phyloP scores from a whole-genome alignment of 2,113 vertebrate genomes.

The Ibidorhyncha struthersii region DNA sequence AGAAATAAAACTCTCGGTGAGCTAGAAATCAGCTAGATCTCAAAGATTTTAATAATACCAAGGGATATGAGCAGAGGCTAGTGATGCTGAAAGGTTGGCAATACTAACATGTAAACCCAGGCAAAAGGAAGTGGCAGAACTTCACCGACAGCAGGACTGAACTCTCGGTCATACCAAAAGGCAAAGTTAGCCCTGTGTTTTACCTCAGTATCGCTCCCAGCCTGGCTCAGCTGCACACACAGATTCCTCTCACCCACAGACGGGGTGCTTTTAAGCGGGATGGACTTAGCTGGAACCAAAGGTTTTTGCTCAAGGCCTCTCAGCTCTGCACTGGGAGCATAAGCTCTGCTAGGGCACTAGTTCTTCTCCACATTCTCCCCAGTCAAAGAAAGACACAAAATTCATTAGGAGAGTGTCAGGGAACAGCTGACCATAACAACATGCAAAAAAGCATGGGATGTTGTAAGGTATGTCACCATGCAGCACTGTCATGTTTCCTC shows the following conservation, averaged over 20 bases:
- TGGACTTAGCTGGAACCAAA: background rate
- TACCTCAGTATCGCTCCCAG: background rate
- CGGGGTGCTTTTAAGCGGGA: background rate
- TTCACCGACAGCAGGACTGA: background rate
- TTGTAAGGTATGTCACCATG: background rate
- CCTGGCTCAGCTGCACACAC: background rate
- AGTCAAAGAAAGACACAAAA: background rate
- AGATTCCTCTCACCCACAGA: rapidly evolving
- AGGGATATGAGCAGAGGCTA: background rate
- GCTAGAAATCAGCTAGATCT: background rate
- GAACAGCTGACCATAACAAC: background rate
- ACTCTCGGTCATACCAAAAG: background rate
- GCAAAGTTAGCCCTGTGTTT: background rate
- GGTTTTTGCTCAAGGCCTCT: background rate
- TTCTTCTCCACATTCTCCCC: background rate
- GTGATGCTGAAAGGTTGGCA: background rate
- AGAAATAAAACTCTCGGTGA: background rate
- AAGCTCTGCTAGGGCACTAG: background rate
- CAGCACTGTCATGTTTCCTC: background rate
- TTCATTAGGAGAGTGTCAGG: background rate
- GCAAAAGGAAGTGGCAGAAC: background rate
- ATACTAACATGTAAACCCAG: background rate
- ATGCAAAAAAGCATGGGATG: background rate
- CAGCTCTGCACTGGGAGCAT: background rate
- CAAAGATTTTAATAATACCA: background rate